Conservation (phyloP, 1,140 invertebrate genomes). For the Pseudomyrmex dendroicus region DNA sequence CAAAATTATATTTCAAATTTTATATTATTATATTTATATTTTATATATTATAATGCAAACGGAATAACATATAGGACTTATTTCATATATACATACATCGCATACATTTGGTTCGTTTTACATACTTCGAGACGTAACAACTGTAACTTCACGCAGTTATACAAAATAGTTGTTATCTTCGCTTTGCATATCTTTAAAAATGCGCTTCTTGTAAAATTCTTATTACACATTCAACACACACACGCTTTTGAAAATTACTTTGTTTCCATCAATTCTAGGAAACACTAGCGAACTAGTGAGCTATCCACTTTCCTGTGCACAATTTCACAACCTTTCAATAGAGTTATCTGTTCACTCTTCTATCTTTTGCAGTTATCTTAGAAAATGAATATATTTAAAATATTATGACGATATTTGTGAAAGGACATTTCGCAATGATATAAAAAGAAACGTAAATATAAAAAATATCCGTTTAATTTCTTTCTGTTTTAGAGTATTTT, state of each 20-base stretch:
- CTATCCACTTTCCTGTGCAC: no score
- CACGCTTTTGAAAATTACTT: no score
- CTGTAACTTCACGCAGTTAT: not conserved
- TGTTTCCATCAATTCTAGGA: no score
- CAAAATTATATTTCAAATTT: no score
- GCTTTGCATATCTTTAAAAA: not conserved
- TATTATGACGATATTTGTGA: not conserved
- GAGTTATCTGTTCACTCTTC: no score
- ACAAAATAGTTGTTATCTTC: not conserved
- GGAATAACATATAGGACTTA: constrained; percentile 14
- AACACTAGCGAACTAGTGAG: no score
- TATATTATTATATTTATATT: no score
- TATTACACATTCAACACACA: not conserved
- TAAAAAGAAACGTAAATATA: not conserved
- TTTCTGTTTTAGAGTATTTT: not conserved
- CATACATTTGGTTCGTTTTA: not conserved
- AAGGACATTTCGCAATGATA: not conserved
- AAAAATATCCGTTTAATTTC: constrained; percentile 17
- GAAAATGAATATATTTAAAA: not conserved
- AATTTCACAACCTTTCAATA: no score
- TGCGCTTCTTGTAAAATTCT: not conserved
- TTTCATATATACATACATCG: constrained; percentile 44
- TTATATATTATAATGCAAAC: constrained; percentile 30
- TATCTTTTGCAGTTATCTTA: no score
- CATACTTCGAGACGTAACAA: not conserved